Conservation (phyloP, 2,113 vertebrate genomes). For the Leptodactylus fuscus region DNA sequence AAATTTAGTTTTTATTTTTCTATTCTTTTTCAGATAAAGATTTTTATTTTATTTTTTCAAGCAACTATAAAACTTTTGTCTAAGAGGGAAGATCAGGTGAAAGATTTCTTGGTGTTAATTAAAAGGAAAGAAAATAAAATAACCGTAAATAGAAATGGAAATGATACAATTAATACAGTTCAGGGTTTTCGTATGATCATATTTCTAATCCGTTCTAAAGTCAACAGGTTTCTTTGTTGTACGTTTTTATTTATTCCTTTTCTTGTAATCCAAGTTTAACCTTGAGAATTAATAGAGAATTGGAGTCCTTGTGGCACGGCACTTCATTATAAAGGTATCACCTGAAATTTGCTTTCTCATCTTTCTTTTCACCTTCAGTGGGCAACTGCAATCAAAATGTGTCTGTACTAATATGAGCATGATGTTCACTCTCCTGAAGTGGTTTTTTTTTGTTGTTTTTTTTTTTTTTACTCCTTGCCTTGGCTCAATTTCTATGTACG, state of each 20-base stretch:
- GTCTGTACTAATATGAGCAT: constrained; percentile 54
- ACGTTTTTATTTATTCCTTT: not conserved
- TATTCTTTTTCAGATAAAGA: no score
- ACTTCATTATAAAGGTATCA: constrained; percentile 58
- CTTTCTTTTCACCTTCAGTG: constrained; percentile 58
- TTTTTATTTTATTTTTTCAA: no score
- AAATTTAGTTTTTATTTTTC: no score
- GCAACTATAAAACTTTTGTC: not conserved
- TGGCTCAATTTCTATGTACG: constrained; percentile 20
- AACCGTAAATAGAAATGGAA: not conserved
- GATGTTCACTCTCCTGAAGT: constrained; percentile 47
- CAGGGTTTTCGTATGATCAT: not conserved
- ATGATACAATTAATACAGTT: not conserved
- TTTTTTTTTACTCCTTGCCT: constrained; percentile 20
- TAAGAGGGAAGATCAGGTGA: no score
- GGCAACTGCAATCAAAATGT: constrained; percentile 55
- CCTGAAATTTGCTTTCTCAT: constrained; percentile 59
- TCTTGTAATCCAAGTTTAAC: constrained; percentile 47
- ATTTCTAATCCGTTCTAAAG: not conserved
- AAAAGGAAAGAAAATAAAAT: no score
- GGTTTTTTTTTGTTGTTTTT: no score
- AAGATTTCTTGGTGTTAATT: no score
- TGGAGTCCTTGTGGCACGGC: constrained; percentile 38
- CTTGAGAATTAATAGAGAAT: constrained; percentile 59
- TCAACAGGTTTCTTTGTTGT: not conserved